A percentile compares a stretch with the other conserved stretches of the same genome.
These are phyloP conservation scores for Apostichopus japonicus DNA, from an alignment of 35 echinoderm and acorn worm species.

Conservation along the genomic window DNA sequence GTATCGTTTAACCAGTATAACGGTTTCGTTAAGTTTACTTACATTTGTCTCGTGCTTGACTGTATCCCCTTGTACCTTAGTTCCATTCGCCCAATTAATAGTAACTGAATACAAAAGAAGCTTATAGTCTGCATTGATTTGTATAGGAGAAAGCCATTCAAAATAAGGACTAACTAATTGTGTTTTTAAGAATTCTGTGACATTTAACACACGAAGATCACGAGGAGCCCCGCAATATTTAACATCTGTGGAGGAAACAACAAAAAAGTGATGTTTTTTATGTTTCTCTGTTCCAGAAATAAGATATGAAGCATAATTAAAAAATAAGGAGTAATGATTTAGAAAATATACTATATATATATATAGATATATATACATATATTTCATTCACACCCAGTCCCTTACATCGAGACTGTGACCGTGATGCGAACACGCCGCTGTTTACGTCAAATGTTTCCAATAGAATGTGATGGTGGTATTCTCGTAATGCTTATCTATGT, in stretches of 20 bases:
- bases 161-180: neutral
- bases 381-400: too few species aligned
- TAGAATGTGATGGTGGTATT: too few species aligned
- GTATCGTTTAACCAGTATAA: too few species aligned
- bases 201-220: neutral
- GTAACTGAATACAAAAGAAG: neutral
- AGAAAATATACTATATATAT: too few species aligned
- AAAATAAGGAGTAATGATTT: too few species aligned
- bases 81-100: neutral
- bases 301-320: too few species aligned
- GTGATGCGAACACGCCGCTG: too few species aligned
- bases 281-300: too few species aligned
- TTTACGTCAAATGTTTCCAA: too few species aligned
- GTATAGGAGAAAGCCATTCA: constrained; percentile 21
- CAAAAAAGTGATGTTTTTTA: neutral
- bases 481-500: too few species aligned
- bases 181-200: neutral
- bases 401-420: too few species aligned
- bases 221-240: neutral
- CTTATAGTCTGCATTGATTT: neutral
- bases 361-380: too few species aligned
- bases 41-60: neutral
- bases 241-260: constrained; percentile 4
- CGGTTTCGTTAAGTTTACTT: neutral
- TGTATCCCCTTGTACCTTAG: neutral